A percentile compares a stretch with the other conserved stretches of the same genome.
These are phyloP conservation scores for Tenualosa thibaudeaui DNA, from an alignment of 2,797 vertebrate genomes.

Conservation along the genomic window DNA sequence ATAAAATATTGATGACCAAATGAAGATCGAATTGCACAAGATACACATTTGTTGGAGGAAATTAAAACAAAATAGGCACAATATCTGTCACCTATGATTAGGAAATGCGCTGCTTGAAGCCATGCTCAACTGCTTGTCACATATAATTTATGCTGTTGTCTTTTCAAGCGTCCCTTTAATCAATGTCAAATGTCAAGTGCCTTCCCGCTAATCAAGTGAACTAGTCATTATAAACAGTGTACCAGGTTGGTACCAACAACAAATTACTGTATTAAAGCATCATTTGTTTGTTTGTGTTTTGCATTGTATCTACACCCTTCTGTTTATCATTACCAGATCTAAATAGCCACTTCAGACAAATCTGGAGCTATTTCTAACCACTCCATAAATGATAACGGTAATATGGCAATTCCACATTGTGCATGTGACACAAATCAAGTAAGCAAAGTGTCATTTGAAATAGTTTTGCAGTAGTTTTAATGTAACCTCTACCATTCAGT, in stretches of 20 bases:
- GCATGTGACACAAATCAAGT: too few relatives aligned
- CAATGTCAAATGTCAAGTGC: constrained; percentile 16
- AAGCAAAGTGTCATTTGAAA: too few relatives aligned
- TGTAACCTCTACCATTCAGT: too few relatives aligned
- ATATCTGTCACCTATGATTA: constrained; percentile 14
- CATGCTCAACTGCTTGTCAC: constrained; percentile 19
- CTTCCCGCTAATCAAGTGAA: background rate
- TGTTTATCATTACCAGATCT: background rate
- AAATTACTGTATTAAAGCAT: background rate
- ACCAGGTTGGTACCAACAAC: background rate
- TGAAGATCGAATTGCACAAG: background rate
- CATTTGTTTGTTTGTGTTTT: background rate
- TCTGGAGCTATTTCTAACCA: background rate
- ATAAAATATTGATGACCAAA: background rate
- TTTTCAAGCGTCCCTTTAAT: constrained; percentile 8
- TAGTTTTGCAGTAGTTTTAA: too few relatives aligned
- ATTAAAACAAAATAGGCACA: background rate
- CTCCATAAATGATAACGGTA: background rate
- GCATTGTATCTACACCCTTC: background rate
- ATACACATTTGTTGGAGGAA: background rate
- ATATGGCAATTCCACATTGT: background rate
- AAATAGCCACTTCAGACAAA: background rate
- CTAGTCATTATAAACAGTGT: background rate
- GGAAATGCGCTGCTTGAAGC: constrained; percentile 5
- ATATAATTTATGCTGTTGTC: constrained; percentile 1